Conservation (phyloP, 1,140 invertebrate species). For the Drosophila triauraria region DNA sequence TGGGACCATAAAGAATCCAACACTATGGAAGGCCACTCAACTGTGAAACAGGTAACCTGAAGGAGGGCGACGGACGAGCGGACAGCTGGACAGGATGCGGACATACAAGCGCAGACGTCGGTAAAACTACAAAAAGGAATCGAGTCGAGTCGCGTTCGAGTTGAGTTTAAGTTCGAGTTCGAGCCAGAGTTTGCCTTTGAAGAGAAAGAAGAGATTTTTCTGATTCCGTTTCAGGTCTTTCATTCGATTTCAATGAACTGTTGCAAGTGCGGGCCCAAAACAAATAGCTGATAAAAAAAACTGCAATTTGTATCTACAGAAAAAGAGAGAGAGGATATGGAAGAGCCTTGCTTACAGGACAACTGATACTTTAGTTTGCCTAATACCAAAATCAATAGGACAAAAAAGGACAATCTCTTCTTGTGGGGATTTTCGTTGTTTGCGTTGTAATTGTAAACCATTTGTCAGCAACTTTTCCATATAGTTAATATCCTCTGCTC, state of each 20-base stretch:
- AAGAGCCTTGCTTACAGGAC: constrained; percentile 12
- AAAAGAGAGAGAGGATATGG: background rate
- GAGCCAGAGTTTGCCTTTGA: constrained; percentile 16
- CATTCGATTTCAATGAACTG: constrained; percentile 80
- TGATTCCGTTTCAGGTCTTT: constrained; percentile 57
- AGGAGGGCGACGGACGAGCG: constrained; percentile 43
- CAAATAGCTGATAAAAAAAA: constrained; percentile 80
- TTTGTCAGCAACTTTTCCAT: constrained; percentile 74
- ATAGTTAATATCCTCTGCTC: constrained; percentile 56
- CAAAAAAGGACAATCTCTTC: constrained; percentile 53
- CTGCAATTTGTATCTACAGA: constrained; percentile 62
- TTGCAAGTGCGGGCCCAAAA: constrained; percentile 69
- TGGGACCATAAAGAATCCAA: constrained; percentile 67
- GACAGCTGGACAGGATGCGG: constrained; percentile 34
- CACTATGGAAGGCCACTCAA: constrained; percentile 69
- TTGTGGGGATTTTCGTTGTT: constrained; percentile 54
- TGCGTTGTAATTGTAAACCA: constrained; percentile 78
- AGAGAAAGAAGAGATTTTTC: constrained; percentile 69
- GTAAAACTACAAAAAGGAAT: constrained; percentile 74
- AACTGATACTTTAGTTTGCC: constrained; percentile 51
- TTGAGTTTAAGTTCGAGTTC: constrained; percentile 22
- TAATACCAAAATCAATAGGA: constrained; percentile 45
- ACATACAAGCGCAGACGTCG: constrained; percentile 59
- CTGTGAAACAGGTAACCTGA: constrained; percentile 76
- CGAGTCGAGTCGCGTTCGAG: constrained; percentile 41